Conservation (phyloP, 1,140 invertebrate species). For the Drosophila navojoa region DNA sequence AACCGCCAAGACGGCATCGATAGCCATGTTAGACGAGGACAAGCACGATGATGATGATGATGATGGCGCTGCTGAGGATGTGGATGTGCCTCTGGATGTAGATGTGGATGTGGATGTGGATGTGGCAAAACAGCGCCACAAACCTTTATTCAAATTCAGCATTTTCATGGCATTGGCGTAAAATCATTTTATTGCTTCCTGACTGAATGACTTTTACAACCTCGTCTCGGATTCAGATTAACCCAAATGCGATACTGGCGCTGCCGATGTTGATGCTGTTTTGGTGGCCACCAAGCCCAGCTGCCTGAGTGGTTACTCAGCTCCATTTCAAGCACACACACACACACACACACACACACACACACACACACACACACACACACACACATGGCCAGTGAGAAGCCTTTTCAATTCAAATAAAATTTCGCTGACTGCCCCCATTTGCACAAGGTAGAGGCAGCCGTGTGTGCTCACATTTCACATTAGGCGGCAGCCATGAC, state of each 20-base stretch:
- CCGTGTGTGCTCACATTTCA: constrained; percentile 15
- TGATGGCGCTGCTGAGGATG: background rate
- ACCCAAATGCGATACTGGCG: constrained; percentile 62
- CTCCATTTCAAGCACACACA: constrained; percentile 8
- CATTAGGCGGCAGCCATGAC: constrained; percentile 20
- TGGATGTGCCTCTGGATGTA: constrained; percentile 2
- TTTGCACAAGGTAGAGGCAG: constrained; percentile 37
- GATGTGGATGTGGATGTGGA: constrained; percentile 13
- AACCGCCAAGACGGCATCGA: constrained; percentile 63
- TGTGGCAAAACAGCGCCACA: constrained; percentile 39
- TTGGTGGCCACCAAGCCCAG: constrained; percentile 15
- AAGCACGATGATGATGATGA: constrained; percentile 11
- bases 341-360: constrained; percentile 17
- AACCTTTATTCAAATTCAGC: constrained; percentile 81
- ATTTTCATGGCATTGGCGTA: constrained; percentile 80
- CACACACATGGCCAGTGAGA: constrained; percentile 15
- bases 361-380: constrained; percentile 16
- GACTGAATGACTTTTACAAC: constrained; percentile 81
- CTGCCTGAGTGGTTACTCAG: constrained; percentile 3
- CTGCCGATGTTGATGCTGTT: constrained; percentile 31
- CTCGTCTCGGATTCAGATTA: constrained; percentile 71
- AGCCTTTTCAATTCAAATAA: constrained; percentile 58
- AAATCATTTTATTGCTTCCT: constrained; percentile 82
- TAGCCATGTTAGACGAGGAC: constrained; percentile 43
- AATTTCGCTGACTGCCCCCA: constrained; percentile 58